Conservation (phyloP, 2,888 invertebrate genomes). For the Habrosyne pyritoides region DNA sequence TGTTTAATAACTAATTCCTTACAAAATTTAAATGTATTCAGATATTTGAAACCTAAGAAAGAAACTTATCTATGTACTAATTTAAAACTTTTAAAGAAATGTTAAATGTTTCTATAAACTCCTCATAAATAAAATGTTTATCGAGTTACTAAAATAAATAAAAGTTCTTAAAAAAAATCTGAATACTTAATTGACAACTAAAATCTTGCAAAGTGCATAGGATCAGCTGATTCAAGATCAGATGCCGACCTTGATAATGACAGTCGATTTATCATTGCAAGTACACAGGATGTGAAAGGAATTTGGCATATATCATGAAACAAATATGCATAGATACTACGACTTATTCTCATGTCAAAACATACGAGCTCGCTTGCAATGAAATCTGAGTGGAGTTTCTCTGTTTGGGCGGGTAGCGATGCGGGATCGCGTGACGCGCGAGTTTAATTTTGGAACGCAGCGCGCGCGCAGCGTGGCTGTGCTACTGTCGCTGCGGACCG, state of each 20-base stretch:
- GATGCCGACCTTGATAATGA: slow-evolving; percentile 68
- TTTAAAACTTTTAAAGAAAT: not conserved
- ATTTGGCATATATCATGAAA: slow-evolving; percentile 27
- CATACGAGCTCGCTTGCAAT: slow-evolving; percentile 55
- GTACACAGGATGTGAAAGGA: slow-evolving; percentile 28
- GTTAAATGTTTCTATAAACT: not conserved
- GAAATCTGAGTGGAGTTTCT: slow-evolving; percentile 81
- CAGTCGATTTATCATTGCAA: slow-evolving; percentile 46
- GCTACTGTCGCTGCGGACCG: slow-evolving; percentile 58
- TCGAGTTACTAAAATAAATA: not conserved
- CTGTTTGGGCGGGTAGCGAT: slow-evolving; percentile 81
- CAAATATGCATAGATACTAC: slow-evolving; percentile 15
- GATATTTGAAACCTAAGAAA: not conserved
- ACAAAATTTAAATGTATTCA: not conserved
- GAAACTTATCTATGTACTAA: not conserved
- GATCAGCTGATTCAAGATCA: slow-evolving; percentile 54
- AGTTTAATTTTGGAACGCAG: slow-evolving; percentile 77
- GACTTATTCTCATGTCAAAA: slow-evolving; percentile 45
- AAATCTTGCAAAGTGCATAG: slow-evolving; percentile 20
- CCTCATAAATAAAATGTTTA: not conserved
- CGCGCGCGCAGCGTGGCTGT: slow-evolving; percentile 66
- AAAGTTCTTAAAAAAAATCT: not conserved
- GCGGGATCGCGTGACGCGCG: slow-evolving; percentile 73
- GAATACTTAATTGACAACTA: not conserved
- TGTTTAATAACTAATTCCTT: not conserved